Conservation (phyloP, 2,113 vertebrate species). For the Protobothrops flavoviridis region DNA sequence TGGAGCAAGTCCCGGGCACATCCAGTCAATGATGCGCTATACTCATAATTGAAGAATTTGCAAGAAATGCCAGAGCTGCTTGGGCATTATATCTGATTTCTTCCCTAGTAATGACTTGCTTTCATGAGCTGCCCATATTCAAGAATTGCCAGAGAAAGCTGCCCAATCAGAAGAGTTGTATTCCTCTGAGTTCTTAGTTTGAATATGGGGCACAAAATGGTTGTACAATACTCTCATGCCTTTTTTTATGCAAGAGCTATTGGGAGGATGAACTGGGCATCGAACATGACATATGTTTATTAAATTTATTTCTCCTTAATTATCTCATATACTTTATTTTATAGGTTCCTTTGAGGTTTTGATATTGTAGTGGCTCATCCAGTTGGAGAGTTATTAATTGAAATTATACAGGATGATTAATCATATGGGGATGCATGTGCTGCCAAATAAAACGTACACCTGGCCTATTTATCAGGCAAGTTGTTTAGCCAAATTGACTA, state of each 20-base stretch:
- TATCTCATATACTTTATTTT: background rate
- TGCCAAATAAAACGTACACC: background rate
- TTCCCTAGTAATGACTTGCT: background rate
- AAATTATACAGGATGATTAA: background rate
- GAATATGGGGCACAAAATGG: background rate
- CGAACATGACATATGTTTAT: background rate
- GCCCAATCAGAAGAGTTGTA: background rate
- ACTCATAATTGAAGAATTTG: background rate
- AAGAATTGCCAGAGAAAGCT: background rate
- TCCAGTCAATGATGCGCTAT: background rate
- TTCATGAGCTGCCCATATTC: background rate
- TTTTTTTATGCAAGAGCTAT: background rate
- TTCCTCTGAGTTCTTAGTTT: background rate
- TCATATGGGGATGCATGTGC: background rate
- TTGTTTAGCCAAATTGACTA: background rate
- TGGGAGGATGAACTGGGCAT: background rate
- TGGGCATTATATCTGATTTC: background rate
- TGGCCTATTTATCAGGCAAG: background rate
- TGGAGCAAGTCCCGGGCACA: background rate
- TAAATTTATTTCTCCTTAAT: background rate
- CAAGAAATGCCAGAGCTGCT: background rate
- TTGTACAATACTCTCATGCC: background rate
- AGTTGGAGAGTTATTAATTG: background rate
- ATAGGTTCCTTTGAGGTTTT: background rate
- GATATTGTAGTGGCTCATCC: background rate